Conservation (phyloP, 2,888 invertebrate species). For the Ichneumoninae sp. region DNA sequence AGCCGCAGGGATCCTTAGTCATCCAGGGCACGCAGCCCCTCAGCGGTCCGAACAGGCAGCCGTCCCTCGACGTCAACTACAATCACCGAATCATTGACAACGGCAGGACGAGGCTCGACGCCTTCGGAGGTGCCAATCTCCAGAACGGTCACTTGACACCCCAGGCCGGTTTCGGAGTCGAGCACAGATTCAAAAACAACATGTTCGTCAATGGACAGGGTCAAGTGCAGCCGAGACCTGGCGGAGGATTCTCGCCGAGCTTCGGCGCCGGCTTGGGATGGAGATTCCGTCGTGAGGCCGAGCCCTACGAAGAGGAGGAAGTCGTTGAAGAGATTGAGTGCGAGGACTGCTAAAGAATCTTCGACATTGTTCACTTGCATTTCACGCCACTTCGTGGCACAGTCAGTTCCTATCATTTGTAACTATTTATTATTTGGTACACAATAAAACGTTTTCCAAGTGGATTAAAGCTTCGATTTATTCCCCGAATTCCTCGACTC, state of each 20-base stretch:
- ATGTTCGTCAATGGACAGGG: constrained; percentile 68
- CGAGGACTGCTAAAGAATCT: constrained; percentile 3
- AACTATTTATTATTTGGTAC: neutral
- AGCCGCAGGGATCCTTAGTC: constrained; percentile 64
- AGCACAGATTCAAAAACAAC: constrained; percentile 67
- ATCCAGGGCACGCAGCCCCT: constrained; percentile 48
- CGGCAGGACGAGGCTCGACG: constrained; percentile 57
- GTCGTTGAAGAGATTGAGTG: constrained; percentile 6
- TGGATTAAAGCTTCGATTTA: neutral
- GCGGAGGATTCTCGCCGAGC: constrained; percentile 62
- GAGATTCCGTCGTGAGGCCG: constrained; percentile 64
- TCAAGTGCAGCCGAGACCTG: constrained; percentile 57
- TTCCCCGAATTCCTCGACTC: neutral
- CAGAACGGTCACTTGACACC: constrained; percentile 63
- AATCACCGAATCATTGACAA: constrained; percentile 61
- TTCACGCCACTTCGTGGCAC: neutral
- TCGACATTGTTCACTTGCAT: neutral
- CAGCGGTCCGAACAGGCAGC: constrained; percentile 54
- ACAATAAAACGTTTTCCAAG: neutral
- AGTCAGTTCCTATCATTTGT: constrained; percentile 15
- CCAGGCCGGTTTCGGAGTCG: constrained; percentile 66
- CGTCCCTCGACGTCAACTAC: constrained; percentile 63
- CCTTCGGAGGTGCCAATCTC: constrained; percentile 68
- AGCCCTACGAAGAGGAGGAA: constrained; percentile 44
- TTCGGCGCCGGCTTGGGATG: constrained; percentile 61